Evolutionary conservation across 1,140 invertebrate genomes (phyloP), one percentile per base, ranked within the genome.

Genomic region (Anadara kagoshimensis): DNA sequence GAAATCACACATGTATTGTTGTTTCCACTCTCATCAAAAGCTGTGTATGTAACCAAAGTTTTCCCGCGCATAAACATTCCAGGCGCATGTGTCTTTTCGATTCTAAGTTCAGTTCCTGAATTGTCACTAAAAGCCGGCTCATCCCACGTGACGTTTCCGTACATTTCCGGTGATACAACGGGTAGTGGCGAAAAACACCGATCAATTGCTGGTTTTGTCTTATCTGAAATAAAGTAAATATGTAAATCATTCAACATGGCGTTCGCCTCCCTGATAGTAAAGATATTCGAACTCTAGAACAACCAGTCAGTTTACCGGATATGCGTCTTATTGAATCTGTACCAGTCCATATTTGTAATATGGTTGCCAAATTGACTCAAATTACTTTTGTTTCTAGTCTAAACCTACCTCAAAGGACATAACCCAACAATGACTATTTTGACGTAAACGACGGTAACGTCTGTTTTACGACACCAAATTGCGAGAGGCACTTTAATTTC

Each of bases 121-220:
- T 94, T 94, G 78, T 94, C 93, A 73, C 91, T 92, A 84, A 94
- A 93, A 10, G 91, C 82, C 20, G 93, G 93, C 75, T 93, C 92
- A 61, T 93, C 92, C 93, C 93, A 94, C 7, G 85, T 84, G 0
- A 91, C 86, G 43, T 90, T 88, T 4, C 92, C 87, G 12, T 83
- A 84, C 44, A 84, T 82, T 18, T 89, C 87, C 18, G 85, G 78
- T 14, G 90, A 90, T 3, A 92, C 85, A 73, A 91, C 91, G 22
- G 90, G 86, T 5, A 91, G 88, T 2, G 93, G 93, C 72, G 91
- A 91, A 10, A 91, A 84, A 83, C 93, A 94, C 63, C 90, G 89
- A 79, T 94, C 93, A 3, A 93, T 87, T 18, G 86, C 89, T 12
- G 93, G 93, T 26, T 91, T 89, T 12, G 75, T 73, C 5, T 68